Conservation (phyloP, 2,113 vertebrate genomes). For the Nothocercus julius region DNA sequence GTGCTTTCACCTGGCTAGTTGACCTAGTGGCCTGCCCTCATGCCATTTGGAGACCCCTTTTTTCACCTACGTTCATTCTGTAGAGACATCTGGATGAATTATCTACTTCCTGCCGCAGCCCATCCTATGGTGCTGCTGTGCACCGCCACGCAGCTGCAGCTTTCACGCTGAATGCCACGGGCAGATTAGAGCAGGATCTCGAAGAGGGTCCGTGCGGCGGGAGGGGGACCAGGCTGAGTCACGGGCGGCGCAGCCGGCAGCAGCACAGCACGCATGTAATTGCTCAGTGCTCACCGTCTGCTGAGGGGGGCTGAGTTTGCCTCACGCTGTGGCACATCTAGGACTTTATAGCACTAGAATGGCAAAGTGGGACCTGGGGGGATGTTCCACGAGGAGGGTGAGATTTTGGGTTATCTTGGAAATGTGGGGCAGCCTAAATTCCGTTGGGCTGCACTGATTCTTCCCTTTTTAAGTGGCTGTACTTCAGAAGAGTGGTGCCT, state of each 20-base stretch:
- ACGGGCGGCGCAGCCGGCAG: background rate
- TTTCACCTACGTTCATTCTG: background rate
- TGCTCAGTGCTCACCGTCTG: background rate
- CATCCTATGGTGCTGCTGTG: background rate
- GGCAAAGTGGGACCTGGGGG: background rate
- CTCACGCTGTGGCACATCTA: rapidly evolving
- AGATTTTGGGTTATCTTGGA: background rate
- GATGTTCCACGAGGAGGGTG: background rate
- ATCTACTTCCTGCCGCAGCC: background rate
- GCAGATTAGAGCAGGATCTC: background rate
- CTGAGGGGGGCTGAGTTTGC: rapidly evolving
- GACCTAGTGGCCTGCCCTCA: background rate
- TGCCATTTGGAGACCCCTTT: background rate
- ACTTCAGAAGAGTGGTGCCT: background rate
- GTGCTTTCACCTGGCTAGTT: background rate
- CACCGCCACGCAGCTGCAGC: background rate
- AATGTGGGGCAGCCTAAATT: background rate
- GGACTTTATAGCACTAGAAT: background rate
- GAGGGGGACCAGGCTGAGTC: rapidly evolving
- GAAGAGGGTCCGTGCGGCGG: background rate
- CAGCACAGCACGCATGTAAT: rapidly evolving
- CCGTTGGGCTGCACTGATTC: background rate
- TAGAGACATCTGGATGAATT: background rate
- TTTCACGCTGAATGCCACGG: background rate
- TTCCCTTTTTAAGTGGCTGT: background rate